Percentiles rank a stretch among this genome's conserved stretches.
Conservation (phyloP, 1,140 invertebrate genomes). For the Drosophila ananassae region DNA sequence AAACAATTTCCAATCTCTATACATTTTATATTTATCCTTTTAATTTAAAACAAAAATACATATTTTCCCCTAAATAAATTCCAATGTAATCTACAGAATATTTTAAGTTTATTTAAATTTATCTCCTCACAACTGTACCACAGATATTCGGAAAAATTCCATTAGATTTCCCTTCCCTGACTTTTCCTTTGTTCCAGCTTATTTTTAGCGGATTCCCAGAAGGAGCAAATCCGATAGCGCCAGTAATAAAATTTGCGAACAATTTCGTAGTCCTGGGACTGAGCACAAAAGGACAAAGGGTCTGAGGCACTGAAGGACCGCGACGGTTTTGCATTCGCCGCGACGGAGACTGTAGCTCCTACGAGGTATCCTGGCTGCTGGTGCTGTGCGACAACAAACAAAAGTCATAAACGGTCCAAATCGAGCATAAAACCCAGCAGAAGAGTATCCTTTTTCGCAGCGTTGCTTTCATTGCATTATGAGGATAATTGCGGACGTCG, state of each 20-base stretch:
- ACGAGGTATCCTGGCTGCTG: constrained; percentile 15
- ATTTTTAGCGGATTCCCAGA: constrained; percentile 68
- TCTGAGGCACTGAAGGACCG: constrained; percentile 15
- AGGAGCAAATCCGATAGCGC: constrained; percentile 74
- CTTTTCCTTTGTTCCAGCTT: constrained; percentile 63
- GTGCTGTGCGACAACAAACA: constrained; percentile 49
- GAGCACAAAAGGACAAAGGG: constrained; percentile 5
- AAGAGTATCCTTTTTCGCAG: constrained; percentile 66
- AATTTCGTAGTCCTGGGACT: constrained; percentile 8
- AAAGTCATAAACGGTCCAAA: constrained; percentile 76
- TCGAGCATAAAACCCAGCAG: constrained; percentile 72
- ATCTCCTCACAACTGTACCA: constrained; percentile 34
- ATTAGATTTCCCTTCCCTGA: constrained; percentile 43
- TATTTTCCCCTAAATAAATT: neutral
- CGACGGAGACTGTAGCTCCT: constrained; percentile 24
- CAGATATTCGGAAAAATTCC: constrained; percentile 4
- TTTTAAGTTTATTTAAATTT: neutral
- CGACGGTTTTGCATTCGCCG: constrained; percentile 40
- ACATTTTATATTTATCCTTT: neutral
- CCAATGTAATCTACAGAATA: neutral
- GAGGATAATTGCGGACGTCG: constrained; percentile 56
- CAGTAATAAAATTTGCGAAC: constrained; percentile 76
- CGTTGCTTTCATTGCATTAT: constrained; percentile 68
- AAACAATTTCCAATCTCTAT: neutral
- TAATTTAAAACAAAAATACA: neutral